phyloP scores from a whole-genome alignment of 2,113 vertebrate species.

The Odontophorus gujanensis region DNA sequence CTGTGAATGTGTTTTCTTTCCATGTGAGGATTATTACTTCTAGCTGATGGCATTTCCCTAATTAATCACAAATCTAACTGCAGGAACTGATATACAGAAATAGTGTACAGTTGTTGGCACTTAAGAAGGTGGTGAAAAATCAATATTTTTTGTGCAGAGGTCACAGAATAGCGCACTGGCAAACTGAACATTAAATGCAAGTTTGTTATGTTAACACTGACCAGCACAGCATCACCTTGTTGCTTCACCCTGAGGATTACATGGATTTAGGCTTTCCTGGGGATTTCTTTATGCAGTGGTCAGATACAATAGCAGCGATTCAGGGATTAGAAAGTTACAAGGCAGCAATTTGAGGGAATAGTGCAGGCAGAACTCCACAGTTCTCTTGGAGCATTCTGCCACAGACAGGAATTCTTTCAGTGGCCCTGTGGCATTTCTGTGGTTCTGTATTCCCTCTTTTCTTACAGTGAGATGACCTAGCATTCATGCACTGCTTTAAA shows the following conservation, averaged over 20 bases:
- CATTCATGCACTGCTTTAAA: background rate
- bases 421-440: background rate
- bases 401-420: constrained; percentile 26
- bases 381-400: background rate
- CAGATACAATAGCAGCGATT: constrained; percentile 37
- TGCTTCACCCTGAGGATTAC: constrained; percentile 15
- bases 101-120: background rate
- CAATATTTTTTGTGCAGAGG: constrained; percentile 18
- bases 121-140: background rate
- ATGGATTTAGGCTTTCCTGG: background rate
- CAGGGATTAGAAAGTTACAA: constrained; percentile 52
- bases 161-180: constrained; percentile 55
- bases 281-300: background rate
- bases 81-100: background rate
- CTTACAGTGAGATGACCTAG: background rate
- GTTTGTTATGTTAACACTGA: constrained; percentile 31
- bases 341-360: constrained; percentile 38
- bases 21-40: background rate
- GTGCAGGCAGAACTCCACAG: background rate
- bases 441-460: background rate
- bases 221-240: constrained; percentile 23
- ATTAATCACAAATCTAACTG: background rate
- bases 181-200: constrained; percentile 53
- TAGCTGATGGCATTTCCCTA: background rate
- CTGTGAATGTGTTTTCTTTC: background rate